These are phyloP conservation scores for Taurulus bubalis DNA, from an alignment of 2,113 vertebrate species.

Conservation along the genomic window DNA sequence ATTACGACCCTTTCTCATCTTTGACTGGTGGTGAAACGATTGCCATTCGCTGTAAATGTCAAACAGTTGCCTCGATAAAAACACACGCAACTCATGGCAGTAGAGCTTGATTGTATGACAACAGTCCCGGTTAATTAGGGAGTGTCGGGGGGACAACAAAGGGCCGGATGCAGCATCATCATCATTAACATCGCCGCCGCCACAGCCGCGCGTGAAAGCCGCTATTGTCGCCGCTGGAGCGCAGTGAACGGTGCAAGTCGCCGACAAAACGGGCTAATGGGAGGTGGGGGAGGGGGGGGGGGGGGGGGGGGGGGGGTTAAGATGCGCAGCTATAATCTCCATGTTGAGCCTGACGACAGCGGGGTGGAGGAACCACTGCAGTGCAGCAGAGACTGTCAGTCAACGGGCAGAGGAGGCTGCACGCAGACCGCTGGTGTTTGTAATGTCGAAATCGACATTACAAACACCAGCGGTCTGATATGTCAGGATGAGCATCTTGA, in stretches of 20 bases:
- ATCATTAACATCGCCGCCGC: not conserved
- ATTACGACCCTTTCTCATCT: not conserved
- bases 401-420: conserved; percentile 54
- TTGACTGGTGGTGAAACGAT: not conserved
- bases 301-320: conserved; percentile 10
- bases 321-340: conserved; percentile 27
- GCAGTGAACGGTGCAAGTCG: not conserved
- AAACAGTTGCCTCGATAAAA: too few relatives aligned
- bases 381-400: conserved; percentile 82
- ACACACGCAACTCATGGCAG: not conserved
- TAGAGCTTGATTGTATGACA: not conserved
- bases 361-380: conserved; percentile 75
- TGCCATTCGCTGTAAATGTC: not conserved
- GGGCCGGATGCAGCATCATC: conserved; percentile 28
- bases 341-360: conserved; percentile 30
- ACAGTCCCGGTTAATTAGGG: conserved; percentile 29
- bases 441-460: too few relatives aligned
- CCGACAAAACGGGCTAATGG: not conserved
- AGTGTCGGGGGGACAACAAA: conserved; percentile 64
- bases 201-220: conserved; percentile 22
- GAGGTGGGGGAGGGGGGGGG: too few relatives aligned
- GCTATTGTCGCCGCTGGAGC: not conserved
- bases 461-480: too few relatives aligned
- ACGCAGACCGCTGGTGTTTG: not conserved
- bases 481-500: not conserved